These are phyloP conservation scores for Noctua comes DNA, from an alignment of 2,888 invertebrate species.

Conservation along the genomic window DNA sequence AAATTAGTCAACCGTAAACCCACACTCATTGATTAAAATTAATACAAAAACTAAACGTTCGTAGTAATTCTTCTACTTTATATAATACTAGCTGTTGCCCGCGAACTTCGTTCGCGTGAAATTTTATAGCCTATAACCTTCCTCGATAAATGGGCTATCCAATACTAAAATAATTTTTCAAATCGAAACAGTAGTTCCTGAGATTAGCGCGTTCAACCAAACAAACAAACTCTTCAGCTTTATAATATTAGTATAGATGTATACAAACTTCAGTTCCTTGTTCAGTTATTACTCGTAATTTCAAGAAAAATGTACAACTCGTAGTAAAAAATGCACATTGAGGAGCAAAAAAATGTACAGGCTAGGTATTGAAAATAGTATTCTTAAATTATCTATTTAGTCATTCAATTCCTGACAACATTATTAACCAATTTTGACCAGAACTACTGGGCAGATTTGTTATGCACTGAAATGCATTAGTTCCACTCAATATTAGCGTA, in stretches of 20 bases:
- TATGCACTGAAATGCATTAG: constrained; percentile 53
- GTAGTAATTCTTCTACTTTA: constrained; percentile 1
- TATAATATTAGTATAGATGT: no score
- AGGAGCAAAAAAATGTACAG: constrained; percentile 20
- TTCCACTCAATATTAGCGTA: constrained; percentile 40
- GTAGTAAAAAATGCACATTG: constrained; percentile 29
- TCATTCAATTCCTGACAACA: constrained; percentile 42
- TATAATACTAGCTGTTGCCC: constrained; percentile 6
- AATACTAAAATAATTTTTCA: no score
- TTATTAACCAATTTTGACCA: constrained; percentile 49
- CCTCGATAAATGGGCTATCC: no score
- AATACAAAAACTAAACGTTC: constrained; percentile 16
- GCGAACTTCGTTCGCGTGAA: no score
- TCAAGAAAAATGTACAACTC: constrained; percentile 29
- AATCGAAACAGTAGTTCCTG: no score
- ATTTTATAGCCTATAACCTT: no score
- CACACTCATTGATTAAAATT: constrained; percentile 49
- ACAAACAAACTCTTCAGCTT: no score
- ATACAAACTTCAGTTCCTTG: constrained; percentile 38
- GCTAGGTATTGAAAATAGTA: constrained; percentile 47
- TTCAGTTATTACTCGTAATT: constrained; percentile 27
- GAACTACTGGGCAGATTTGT: constrained; percentile 40
- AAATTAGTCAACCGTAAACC: constrained; percentile 29
- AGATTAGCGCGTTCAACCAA: no score
- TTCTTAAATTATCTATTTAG: constrained; percentile 46